phyloP scores from a whole-genome alignment of 1,140 invertebrate species.

The Dinothrombium tinctorium region DNA sequence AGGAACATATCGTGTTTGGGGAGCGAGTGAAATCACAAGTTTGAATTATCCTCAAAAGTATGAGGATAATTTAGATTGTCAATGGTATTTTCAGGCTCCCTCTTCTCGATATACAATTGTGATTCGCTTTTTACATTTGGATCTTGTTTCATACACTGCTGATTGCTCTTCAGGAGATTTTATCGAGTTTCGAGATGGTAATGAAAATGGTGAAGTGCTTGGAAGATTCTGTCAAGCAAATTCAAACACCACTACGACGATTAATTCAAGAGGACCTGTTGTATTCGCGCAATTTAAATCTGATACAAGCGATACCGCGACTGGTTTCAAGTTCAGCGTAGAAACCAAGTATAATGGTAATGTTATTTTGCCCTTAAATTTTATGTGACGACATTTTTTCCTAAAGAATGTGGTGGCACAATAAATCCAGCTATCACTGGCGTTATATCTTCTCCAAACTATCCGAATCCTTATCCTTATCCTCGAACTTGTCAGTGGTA shows the following conservation, averaged over 20 bases:
- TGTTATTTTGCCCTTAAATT: neutral
- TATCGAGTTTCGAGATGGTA: constrained; percentile 24
- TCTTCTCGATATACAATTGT: neutral
- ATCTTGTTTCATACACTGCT: constrained; percentile 10
- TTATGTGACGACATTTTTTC: constrained; percentile 5
- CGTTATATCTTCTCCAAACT: constrained; percentile 18
- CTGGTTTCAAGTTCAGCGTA: constrained; percentile 7
- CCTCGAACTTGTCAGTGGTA: constrained; percentile 8
- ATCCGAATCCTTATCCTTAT: constrained; percentile 8
- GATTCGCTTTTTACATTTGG: neutral
- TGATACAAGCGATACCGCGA: constrained; percentile 5
- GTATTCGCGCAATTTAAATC: constrained; percentile 12
- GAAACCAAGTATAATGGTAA: constrained; percentile 1
- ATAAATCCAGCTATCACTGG: constrained; percentile 18
- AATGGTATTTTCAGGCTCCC: constrained; percentile 25
- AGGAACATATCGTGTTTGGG: constrained; percentile 19
- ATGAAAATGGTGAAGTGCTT: constrained; percentile 19
- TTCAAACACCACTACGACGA: neutral
- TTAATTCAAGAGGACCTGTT: constrained; percentile 2
- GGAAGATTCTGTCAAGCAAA: constrained; percentile 15
- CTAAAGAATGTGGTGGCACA: constrained; percentile 26
- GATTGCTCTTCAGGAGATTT: constrained; percentile 21
- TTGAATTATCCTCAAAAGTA: constrained; percentile 60
- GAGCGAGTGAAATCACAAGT: constrained; percentile 28
- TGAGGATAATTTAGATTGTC: constrained; percentile 35